Base-by-base conservation (phyloP, 1,140 invertebrate species). In the Zaprionus kolodkinae region DNA sequence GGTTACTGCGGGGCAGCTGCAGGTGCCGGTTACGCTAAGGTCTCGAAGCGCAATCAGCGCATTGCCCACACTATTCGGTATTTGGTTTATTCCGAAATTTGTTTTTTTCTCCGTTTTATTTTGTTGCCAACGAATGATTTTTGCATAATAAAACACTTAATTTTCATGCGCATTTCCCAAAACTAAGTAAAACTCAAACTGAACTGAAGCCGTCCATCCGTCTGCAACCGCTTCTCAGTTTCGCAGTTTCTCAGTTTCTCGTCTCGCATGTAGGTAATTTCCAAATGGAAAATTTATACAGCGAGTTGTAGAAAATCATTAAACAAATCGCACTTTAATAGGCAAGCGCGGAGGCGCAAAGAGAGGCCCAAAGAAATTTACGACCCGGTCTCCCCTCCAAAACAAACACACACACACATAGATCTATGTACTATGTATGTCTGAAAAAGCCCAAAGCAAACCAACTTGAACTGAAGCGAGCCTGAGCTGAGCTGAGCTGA, bases 321-420 rank as follows among this genome's bases (percentile, higher is more conserved):
- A 90, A 91, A 90, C 87, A 90, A 90, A 90, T 90, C 87, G 88
- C 87, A 90, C 87, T 88, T 90, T 91, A 90, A 90, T 90, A 90
- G 87, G 87, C 82, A 91, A 60, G 17, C 71, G 21, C 21, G 2
- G 17, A 71, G 74, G 36, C 79, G 78, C 40, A 62, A 59, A 25
- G 33, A 45, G 78, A 81, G 76, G 79, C 78, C 80, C 71, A 87
- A 76, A 76, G 77, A 91, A 76, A 78, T 83, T 80, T 83, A 91
- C 77, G 87, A 90, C 66, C 73, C 63, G 59, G 57, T 76, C 60
- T 65, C 65, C 33, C 69, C 66, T 50, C 36, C 15, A 65, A 73
- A 76, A 40, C 21, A 30, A 21, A n/a, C 38, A 59, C 36, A 15
- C 73, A 48, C 35, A 43, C 57, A 68, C 30, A 45, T n/a, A 43